These are phyloP conservation scores for Hipposideros armiger DNA, from an alignment of 2,113 vertebrate species.

Conservation along the genomic window DNA sequence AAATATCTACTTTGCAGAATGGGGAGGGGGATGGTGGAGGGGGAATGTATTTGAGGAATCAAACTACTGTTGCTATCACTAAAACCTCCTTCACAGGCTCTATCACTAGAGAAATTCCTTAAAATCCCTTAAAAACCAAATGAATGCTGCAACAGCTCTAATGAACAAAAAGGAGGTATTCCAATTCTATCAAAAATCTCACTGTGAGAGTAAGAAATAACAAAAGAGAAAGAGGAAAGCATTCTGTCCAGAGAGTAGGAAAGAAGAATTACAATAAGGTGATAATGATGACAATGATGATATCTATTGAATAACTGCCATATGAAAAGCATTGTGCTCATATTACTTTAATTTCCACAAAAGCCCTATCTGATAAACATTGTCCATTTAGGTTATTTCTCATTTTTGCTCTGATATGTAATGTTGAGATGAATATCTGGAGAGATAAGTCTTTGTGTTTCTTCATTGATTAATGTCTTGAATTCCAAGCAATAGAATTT, in stretches of 20 bases:
- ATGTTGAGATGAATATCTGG: background rate
- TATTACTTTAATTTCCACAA: background rate
- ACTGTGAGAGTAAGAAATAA: background rate
- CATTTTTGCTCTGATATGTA: conserved; percentile 11
- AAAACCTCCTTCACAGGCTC: background rate
- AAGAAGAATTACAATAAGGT: background rate
- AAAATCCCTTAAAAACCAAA: background rate
- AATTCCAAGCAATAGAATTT: background rate
- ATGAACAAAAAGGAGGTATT: background rate
- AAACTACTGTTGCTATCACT: background rate
- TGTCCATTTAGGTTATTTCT: background rate
- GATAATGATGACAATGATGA: background rate
- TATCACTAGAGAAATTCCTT: background rate
- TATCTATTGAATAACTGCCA: background rate
- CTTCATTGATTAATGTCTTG: conserved; percentile 20
- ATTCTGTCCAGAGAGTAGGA: background rate
- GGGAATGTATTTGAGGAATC: background rate
- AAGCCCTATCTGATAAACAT: background rate
- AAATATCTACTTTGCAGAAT: background rate
- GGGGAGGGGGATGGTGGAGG: fast-evolving
- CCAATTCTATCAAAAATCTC: background rate
- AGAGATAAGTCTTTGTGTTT: background rate
- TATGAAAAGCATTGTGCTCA: background rate
- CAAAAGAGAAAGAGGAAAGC: background rate
- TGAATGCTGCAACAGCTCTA: background rate